Conservation (phyloP, 2,113 vertebrate genomes). For the Chascanopsetta lugubris region DNA sequence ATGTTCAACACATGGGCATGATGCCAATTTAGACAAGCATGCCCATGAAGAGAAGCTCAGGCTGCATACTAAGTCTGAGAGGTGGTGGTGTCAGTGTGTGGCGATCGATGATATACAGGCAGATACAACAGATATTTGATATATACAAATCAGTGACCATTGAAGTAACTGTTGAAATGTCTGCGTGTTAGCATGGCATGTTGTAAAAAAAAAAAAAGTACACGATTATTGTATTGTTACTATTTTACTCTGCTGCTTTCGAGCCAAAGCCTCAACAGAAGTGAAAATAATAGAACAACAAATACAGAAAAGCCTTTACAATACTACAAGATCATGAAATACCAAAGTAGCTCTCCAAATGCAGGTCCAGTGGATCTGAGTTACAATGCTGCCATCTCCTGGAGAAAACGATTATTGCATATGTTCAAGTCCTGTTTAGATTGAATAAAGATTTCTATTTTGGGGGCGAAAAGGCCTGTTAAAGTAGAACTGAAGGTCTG, state of each 20-base stretch:
- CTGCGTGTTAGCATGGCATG: too few species aligned
- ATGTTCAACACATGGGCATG: slow-evolving; percentile 75
- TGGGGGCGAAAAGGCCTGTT: too few species aligned
- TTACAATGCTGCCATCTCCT: slow-evolving; percentile 57
- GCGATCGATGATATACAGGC: background rate
- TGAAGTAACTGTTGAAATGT: background rate
- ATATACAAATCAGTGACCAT: background rate
- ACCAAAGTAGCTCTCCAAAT: background rate
- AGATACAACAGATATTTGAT: background rate
- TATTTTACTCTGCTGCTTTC: background rate
- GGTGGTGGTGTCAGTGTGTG: slow-evolving; percentile 1
- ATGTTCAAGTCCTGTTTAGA: background rate
- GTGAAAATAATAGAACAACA: background rate
- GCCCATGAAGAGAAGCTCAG: slow-evolving; percentile 51
- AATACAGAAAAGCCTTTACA: background rate
- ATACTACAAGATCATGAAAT: background rate
- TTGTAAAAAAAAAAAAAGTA: background rate
- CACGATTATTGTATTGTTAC: background rate
- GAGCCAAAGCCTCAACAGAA: background rate
- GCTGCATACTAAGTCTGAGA: slow-evolving; percentile 54
- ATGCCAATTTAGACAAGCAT: slow-evolving; percentile 81
- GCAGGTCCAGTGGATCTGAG: background rate
- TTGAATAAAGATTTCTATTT: background rate
- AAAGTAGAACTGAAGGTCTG: too few species aligned
- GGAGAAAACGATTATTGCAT: slow-evolving; percentile 10